Conservation (phyloP, 2,113 vertebrate species). For the Rostratula benghalensis region DNA sequence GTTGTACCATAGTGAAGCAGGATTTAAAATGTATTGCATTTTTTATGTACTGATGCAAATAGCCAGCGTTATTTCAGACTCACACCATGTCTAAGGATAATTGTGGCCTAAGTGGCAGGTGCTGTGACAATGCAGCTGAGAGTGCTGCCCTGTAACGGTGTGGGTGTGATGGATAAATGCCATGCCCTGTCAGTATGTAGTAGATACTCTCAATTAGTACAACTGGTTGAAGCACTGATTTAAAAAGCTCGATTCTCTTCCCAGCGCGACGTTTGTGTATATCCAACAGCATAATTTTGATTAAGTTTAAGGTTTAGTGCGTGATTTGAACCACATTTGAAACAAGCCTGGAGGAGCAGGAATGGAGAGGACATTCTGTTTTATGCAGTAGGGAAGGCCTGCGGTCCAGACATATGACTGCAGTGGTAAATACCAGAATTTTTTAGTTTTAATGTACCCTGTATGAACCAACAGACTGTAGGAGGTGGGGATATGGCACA, state of each 20-base stretch:
- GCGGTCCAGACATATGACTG: neutral
- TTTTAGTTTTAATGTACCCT: neutral
- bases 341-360: neutral
- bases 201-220: neutral
- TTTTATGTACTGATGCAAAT: neutral
- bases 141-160: neutral
- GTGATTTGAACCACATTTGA: neutral
- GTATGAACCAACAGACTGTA: neutral
- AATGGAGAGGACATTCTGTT: neutral
- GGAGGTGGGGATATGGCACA: neutral
- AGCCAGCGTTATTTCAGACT: neutral
- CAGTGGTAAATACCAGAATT: neutral
- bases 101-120: neutral
- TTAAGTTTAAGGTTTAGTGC: neutral
- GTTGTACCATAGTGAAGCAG: accelerated
- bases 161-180: neutral
- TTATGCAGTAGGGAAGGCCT: neutral
- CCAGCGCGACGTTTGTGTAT: accelerated
- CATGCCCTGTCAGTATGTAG: neutral
- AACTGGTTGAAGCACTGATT: neutral
- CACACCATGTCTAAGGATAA: neutral
- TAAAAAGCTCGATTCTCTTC: neutral
- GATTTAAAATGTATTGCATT: accelerated
- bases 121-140: neutral
- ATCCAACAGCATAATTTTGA: neutral